phyloP scores from a whole-genome alignment of 30 jellyfish, hydroid and myxozoan species.

The Morbakka virulenta region DNA sequence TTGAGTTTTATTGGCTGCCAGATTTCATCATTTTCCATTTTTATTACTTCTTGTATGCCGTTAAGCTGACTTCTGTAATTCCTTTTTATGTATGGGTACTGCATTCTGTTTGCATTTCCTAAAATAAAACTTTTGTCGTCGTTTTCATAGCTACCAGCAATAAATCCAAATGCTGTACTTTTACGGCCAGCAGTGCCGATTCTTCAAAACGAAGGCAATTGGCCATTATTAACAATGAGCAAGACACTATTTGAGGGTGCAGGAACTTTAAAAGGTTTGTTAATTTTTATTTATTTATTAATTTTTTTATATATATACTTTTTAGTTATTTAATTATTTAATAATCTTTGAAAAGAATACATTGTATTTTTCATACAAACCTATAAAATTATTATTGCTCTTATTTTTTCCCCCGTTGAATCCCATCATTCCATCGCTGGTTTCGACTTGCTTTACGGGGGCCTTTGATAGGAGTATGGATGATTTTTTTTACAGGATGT shows the following conservation, averaged over 20 bases:
- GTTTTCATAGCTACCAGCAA: slow-evolving; percentile 78
- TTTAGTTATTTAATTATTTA: not conserved
- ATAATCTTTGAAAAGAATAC: not conserved
- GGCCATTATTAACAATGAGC: slow-evolving; percentile 95
- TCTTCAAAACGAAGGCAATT: slow-evolving; percentile 87
- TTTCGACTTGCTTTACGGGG: too few species aligned
- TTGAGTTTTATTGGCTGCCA: not conserved
- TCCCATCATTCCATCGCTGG: too few species aligned
- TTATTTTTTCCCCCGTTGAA: too few species aligned
- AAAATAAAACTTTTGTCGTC: not conserved
- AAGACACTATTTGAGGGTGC: slow-evolving; percentile 90
- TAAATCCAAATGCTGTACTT: slow-evolving; percentile 83
- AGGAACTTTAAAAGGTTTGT: slow-evolving; percentile 66
- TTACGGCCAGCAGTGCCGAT: slow-evolving; percentile 97
- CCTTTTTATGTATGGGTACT: too few species aligned
- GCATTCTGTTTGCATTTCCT: not conserved
- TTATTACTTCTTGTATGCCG: not conserved
- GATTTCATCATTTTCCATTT: slow-evolving; percentile 7
- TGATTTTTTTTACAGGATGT: too few species aligned
- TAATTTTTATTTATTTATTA: too few species aligned
- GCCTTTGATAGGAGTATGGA: too few species aligned
- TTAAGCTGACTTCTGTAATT: too few species aligned
- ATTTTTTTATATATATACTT: not conserved
- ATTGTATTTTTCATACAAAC: too few species aligned
- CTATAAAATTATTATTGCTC: too few species aligned